phyloP scores from a whole-genome alignment of 2,113 vertebrate genomes.

The Fregata magnificens region DNA sequence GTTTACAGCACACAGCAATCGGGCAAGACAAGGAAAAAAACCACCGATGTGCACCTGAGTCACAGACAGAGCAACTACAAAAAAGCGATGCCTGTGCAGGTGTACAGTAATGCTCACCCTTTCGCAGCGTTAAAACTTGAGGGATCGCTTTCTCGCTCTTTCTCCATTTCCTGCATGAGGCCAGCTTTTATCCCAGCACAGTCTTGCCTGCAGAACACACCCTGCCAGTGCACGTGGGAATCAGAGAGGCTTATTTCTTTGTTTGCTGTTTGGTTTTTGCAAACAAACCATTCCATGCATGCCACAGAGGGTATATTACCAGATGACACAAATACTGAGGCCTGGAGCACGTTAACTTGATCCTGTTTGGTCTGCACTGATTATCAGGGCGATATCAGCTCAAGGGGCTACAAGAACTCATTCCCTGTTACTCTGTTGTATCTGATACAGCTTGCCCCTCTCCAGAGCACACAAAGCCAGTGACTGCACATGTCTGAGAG shows the following conservation, averaged over 20 bases:
- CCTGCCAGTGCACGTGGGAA: not conserved
- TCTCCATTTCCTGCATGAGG: not conserved
- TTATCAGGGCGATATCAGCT: not conserved
- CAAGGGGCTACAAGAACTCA: not conserved
- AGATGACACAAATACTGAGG: conserved; percentile 9
- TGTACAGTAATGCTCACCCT: not conserved
- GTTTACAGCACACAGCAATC: not conserved
- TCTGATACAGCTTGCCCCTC: not conserved
- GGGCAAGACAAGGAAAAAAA: not conserved
- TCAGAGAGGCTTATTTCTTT: not conserved
- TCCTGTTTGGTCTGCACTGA: not conserved
- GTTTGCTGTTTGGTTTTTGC: not conserved
- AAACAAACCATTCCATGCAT: conserved; percentile 64
- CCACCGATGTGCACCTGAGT: accelerated
- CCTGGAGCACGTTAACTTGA: not conserved
- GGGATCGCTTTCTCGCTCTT: not conserved
- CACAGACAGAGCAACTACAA: not conserved
- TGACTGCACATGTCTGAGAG: not conserved
- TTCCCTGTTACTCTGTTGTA: not conserved
- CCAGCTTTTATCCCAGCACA: not conserved
- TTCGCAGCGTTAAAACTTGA: accelerated
- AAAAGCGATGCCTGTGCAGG: accelerated
- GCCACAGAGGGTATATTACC: conserved; percentile 14
- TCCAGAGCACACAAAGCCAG: conserved; percentile 18
- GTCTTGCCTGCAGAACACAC: not conserved